These are phyloP conservation scores for Drosophila paranaensis DNA, from an alignment of 2,888 invertebrate genomes.

Conservation along the genomic window DNA sequence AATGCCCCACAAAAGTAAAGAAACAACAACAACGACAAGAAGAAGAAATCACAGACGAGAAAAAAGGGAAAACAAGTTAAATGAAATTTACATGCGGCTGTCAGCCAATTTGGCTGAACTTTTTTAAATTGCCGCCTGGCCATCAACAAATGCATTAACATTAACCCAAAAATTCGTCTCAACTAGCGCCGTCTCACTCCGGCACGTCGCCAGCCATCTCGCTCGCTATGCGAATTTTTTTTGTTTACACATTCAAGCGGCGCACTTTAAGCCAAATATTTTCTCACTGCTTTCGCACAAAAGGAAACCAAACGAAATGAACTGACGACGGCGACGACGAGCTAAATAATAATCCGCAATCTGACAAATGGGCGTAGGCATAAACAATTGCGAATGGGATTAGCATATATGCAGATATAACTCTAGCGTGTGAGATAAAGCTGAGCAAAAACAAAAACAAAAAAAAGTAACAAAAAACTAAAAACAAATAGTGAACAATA, in stretches of 20 bases:
- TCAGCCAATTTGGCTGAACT: slow-evolving; percentile 73
- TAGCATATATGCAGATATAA: slow-evolving; percentile 23
- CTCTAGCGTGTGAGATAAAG: slow-evolving; percentile 26
- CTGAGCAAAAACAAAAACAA: too few relatives aligned
- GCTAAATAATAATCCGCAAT: slow-evolving; percentile 39
- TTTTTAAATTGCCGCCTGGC: slow-evolving; percentile 67
- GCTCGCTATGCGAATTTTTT: slow-evolving; percentile 34
- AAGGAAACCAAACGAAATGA: slow-evolving; percentile 45
- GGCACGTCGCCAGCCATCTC: background rate
- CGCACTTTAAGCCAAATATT: slow-evolving; percentile 63
- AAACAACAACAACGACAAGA: slow-evolving; percentile 23
- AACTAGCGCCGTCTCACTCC: slow-evolving; percentile 24
- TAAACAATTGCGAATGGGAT: slow-evolving; percentile 29
- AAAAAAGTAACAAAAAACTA: background rate
- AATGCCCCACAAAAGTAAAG: slow-evolving; percentile 18
- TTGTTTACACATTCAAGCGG: slow-evolving; percentile 66
- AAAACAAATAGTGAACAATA: background rate
- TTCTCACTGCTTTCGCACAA: slow-evolving; percentile 59
- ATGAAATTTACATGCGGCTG: slow-evolving; percentile 73
- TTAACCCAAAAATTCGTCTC: slow-evolving; percentile 71
- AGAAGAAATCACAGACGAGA: slow-evolving; percentile 1
- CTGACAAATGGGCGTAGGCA: slow-evolving; percentile 43
- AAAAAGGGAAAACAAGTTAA: slow-evolving; percentile 71
- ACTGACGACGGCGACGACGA: slow-evolving; percentile 12
- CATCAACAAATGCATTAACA: slow-evolving; percentile 75